phyloP scores from a whole-genome alignment of 2,113 vertebrate species.

The Sapayoa aenigma region DNA sequence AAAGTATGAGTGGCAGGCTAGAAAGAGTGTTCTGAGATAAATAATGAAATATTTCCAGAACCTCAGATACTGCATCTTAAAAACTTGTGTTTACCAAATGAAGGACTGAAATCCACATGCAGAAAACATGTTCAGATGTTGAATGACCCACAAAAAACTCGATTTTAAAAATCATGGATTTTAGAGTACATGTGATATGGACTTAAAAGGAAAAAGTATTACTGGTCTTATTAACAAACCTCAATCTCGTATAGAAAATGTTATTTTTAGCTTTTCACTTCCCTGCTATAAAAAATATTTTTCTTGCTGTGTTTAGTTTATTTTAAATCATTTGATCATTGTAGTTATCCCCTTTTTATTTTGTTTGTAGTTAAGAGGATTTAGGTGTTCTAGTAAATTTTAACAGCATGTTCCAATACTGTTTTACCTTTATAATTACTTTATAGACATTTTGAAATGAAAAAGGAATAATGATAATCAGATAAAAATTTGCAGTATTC shows the following conservation, averaged over 20 bases:
- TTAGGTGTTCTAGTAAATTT: background rate
- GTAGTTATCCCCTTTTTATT: background rate
- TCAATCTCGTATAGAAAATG: background rate
- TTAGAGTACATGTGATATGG: background rate
- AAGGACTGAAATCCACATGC: background rate
- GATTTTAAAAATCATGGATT: background rate
- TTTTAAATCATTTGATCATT: background rate
- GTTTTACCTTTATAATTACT: background rate
- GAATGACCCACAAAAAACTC: background rate
- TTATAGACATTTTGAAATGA: background rate
- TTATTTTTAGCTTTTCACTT: slow-evolving; percentile 8
- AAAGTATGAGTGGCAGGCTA: background rate
- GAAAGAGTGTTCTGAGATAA: background rate
- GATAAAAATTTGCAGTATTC: background rate
- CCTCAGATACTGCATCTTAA: background rate
- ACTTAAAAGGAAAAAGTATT: background rate
- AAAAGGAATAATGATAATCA: background rate
- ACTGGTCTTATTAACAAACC: background rate
- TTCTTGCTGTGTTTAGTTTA: background rate
- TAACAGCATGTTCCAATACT: background rate
- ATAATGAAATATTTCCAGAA: slow-evolving; percentile 22
- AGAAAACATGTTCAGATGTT: background rate
- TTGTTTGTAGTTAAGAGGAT: background rate
- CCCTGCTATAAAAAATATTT: background rate
- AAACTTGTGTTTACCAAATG: background rate